Conservation (phyloP, 2,888 invertebrate genomes). For the Pheosia tremula region DNA sequence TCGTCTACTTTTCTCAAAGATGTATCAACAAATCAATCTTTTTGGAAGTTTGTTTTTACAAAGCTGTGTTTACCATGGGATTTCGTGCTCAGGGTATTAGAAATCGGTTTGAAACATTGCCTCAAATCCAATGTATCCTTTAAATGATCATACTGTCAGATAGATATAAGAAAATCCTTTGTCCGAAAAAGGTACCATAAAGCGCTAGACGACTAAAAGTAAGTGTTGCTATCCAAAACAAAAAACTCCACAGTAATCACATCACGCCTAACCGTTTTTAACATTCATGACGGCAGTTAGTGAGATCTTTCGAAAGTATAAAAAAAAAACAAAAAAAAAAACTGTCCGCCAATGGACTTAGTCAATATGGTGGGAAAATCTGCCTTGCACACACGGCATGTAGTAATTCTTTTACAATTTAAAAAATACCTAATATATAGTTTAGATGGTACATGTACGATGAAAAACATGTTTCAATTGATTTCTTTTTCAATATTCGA, state of each 20-base stretch:
- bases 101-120: background rate
- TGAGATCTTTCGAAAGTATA: slow-evolving; percentile 76
- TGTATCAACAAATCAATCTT: slow-evolving; percentile 42
- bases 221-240: background rate
- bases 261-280: slow-evolving; percentile 45
- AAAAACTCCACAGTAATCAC: slow-evolving; percentile 44
- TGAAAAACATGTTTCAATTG: background rate
- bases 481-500: background rate
- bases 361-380: slow-evolving; percentile 77
- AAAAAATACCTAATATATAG: slow-evolving; percentile 56
- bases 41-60: slow-evolving; percentile 43
- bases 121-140: background rate
- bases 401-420: slow-evolving; percentile 67
- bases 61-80: slow-evolving; percentile 37
- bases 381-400: slow-evolving; percentile 74
- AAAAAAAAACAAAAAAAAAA: slow-evolving; percentile 54
- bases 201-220: too few relatives aligned
- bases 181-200: too few relatives aligned
- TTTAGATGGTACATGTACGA: slow-evolving; percentile 38
- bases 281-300: slow-evolving; percentile 62
- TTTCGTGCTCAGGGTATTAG: slow-evolving; percentile 12
- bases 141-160: too few relatives aligned
- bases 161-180: too few relatives aligned
- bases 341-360: slow-evolving; percentile 67
- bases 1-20: slow-evolving; percentile 31